These are phyloP conservation scores for Pachypanchax playfairii DNA, from an alignment of 2,113 vertebrate genomes.

Conservation along the genomic window DNA sequence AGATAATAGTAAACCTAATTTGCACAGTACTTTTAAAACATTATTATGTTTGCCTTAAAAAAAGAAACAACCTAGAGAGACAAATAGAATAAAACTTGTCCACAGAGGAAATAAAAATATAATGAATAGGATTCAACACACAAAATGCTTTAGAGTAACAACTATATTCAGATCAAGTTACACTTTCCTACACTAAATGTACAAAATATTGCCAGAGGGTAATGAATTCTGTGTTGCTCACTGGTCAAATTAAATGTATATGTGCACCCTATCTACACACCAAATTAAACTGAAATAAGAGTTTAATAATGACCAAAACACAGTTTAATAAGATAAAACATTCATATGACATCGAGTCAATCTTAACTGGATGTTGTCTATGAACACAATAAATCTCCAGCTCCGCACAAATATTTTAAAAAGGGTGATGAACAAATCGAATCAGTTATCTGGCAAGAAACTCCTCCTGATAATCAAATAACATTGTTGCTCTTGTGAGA, in stretches of 20 bases:
- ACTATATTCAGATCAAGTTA: too few relatives aligned
- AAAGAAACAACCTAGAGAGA: not conserved
- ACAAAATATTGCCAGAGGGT: too few relatives aligned
- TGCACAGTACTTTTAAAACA: not conserved
- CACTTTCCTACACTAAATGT: too few relatives aligned
- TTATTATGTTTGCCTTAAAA: not conserved
- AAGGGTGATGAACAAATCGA: too few relatives aligned
- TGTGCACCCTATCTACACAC: not conserved
- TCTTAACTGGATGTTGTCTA: not conserved
- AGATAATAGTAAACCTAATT: not conserved
- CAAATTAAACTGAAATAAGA: constrained; percentile 18
- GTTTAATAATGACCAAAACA: constrained; percentile 33
- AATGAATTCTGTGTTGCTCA: not conserved
- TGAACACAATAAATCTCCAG: not conserved
- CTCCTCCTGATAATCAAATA: too few relatives aligned
- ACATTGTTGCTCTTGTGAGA: too few relatives aligned
- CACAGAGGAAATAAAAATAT: too few relatives aligned
- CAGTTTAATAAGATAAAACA: constrained; percentile 38
- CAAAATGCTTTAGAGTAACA: too few relatives aligned
- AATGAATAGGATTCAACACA: too few relatives aligned
- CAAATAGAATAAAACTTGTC: too few relatives aligned
- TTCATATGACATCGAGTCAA: constrained; percentile 16
- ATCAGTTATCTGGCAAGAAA: too few relatives aligned
- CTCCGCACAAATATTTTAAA: too few relatives aligned
- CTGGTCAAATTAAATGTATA: not conserved